Conservation (phyloP, 2,113 vertebrate genomes). For the Corythornis cristatus region DNA sequence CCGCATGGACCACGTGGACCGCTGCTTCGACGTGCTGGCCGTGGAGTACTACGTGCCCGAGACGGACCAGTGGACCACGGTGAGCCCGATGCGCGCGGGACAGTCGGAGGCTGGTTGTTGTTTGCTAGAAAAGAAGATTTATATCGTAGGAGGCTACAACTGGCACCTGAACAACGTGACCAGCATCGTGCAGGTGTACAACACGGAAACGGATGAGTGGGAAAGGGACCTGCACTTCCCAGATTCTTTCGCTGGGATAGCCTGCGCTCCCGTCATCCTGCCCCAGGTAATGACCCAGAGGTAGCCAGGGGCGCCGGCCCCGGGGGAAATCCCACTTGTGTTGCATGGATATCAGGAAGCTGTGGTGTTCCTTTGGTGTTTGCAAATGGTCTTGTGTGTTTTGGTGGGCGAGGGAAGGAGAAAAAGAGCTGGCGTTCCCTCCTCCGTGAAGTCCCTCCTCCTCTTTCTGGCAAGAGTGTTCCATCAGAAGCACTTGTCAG, state of each 20-base stretch:
- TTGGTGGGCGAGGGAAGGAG: neutral
- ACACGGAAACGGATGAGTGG: constrained; percentile 93
- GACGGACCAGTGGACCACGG: constrained; percentile 91
- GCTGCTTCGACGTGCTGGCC: constrained; percentile 92
- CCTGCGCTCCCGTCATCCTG: constrained; percentile 86
- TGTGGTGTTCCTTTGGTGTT: neutral
- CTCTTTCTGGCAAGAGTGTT: neutral
- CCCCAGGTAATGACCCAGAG: constrained; percentile 81
- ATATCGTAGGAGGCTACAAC: constrained; percentile 93
- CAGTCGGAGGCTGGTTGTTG: constrained; percentile 97
- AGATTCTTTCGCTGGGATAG: constrained; percentile 92
- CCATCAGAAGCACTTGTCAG: neutral
- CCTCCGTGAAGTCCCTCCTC: neutral
- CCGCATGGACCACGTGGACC: constrained; percentile 96
- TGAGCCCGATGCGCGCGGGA: constrained; percentile 91
- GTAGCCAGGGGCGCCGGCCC: constrained; percentile 8
- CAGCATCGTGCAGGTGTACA: constrained; percentile 96
- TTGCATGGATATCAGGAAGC: neutral
- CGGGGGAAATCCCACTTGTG: fast-evolving
- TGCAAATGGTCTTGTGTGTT: neutral
- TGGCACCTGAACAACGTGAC: constrained; percentile 98
- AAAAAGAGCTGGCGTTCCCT: neutral
- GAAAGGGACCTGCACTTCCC: constrained; percentile 97
- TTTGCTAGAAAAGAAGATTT: constrained; percentile 89
- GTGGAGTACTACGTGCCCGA: constrained; percentile 93